A percentile compares a stretch with the other conserved stretches of the same genome.
Conservation (phyloP, 2,113 vertebrate species). For the Cephalopterus ornatus region DNA sequence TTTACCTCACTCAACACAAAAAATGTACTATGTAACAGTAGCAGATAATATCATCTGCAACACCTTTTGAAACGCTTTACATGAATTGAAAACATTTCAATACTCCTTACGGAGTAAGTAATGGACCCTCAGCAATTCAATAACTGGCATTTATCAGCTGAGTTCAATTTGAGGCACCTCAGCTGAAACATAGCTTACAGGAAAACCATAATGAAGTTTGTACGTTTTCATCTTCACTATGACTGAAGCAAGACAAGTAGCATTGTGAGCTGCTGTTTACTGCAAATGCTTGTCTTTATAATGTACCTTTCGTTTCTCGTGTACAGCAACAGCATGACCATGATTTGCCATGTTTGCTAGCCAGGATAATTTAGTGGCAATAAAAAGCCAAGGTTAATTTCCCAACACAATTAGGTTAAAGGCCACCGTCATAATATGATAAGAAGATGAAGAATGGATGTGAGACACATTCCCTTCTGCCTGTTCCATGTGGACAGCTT, state of each 20-base stretch:
- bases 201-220: neutral
- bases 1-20: neutral
- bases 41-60: neutral
- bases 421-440: neutral
- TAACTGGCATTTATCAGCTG: neutral
- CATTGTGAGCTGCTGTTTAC: neutral
- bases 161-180: neutral
- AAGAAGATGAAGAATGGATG: neutral
- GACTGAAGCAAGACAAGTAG: neutral
- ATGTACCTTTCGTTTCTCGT: neutral
- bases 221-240: neutral
- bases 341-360: neutral
- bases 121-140: neutral
- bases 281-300: neutral
- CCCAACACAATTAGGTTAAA: neutral
- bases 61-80: neutral
- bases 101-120: neutral
- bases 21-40: neutral
- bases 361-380: neutral
- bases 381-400: neutral
- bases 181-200: neutral
- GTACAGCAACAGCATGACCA: neutral
- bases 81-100: neutral
- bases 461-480: neutral
- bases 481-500: fast-evolving